Base-by-base conservation (phyloP, 1,140 invertebrate genomes). In the Scaptomyza montana region DNA sequence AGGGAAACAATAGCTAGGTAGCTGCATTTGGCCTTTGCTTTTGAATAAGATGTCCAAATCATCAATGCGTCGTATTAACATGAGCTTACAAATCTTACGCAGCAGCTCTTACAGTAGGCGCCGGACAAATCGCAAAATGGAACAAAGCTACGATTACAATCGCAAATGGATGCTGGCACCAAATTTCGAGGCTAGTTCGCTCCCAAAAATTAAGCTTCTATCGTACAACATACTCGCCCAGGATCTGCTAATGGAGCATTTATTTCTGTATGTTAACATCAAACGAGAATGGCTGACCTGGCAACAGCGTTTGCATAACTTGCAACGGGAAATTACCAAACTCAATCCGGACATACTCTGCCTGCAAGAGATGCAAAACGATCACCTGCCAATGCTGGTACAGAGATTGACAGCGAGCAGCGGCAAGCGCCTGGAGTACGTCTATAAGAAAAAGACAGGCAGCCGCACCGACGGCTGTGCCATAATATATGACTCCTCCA, bases 161-260 rank as follows among this genome's bases (percentile, higher is more conserved):
- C 66, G 51, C 39, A 53, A 66, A 46, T 74, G 66, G 70, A 69
- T 19, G 28, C 21, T 9, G n/a, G 33, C 25, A 2, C 13, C 10
- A 1, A 57, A 47, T 19, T 8, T 9, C 5, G 16, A 16, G 12
- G 19, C 6, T 6, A 49, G 28, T 6, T 28, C 47, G 1, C 19
- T 13, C 0, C 25, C 56, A 30, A 68, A 60, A 7, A 77, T 89
- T n/a, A 87, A 87, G 36, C 47, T 91, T 2, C 19, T 97, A 76
- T 96, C 95, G 0, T 99, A 98, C 90, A 99, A 99, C 92, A 95
- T 99, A 39, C 92, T 99, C 36, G 95, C 97, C 0, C 98, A 98
- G 92, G 93, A 95, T 72, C 92, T 98, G 30, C 73, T 98, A 43
- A 94, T 96, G 77, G 92, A 94, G 63, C 96, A 98, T 92, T 89